Conservation (phyloP, 2,797 vertebrate species). For the Urophycis tenuis region DNA sequence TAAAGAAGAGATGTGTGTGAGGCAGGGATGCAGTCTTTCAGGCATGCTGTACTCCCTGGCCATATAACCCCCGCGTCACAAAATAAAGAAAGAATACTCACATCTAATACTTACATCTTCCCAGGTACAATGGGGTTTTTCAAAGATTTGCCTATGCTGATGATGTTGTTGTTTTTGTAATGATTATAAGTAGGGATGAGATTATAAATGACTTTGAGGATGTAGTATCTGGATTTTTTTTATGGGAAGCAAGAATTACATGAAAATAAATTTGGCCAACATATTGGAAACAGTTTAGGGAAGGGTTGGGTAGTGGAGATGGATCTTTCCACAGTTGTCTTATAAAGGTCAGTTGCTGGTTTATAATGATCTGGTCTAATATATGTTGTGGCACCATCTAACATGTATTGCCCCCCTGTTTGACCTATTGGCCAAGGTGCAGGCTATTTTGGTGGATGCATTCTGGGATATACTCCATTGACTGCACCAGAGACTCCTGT, state of each 20-base stretch:
- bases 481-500: not conserved
- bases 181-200: too few species aligned
- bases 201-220: too few species aligned
- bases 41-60: conserved; percentile 1
- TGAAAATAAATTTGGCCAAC: not conserved
- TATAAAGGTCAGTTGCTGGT: not conserved
- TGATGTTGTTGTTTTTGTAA: not conserved
- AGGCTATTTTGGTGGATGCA: not conserved
- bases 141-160: not conserved
- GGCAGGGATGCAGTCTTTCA: not conserved
- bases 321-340: not conserved
- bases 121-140: not conserved
- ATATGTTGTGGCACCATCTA: not conserved
- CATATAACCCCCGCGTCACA: not conserved
- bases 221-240: too few species aligned
- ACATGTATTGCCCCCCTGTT: not conserved
- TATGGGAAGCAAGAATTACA: not conserved
- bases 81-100: not conserved
- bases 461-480: conserved; percentile 6
- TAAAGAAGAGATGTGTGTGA: too few species aligned
- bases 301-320: not conserved
- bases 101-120: not conserved
- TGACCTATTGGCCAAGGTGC: not conserved
- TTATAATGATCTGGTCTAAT: not conserved
- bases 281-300: not conserved